Percentiles rank a stretch among this genome's conserved stretches.
Evolutionary conservation across 2,113 vertebrate genomes (phyloP).

Genomic region (Cervus canadensis): DNA sequence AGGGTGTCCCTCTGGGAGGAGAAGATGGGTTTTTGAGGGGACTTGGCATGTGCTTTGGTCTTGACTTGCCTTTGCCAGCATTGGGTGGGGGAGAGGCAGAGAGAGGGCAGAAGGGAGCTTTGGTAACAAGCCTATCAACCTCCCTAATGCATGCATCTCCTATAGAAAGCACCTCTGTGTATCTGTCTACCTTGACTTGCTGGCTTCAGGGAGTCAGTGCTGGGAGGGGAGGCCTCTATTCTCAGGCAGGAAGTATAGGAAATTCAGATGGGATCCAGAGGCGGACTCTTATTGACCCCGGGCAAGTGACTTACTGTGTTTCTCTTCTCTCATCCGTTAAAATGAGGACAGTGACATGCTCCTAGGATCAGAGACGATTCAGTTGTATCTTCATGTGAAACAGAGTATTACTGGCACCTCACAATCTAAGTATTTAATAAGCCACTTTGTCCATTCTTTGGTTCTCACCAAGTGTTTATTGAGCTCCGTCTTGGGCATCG

Average conservation of each 20-base stretch:
- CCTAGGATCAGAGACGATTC: neutral
- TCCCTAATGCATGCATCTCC: neutral
- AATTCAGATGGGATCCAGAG: neutral
- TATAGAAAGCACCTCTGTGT: fast-evolving
- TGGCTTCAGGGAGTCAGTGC: neutral
- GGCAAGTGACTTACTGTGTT: neutral
- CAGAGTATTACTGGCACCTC: neutral
- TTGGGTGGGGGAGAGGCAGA: neutral
- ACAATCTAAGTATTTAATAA: neutral
- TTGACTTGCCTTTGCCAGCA: neutral
- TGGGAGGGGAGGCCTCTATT: neutral
- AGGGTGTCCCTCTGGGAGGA: neutral
- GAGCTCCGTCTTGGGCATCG: neutral
- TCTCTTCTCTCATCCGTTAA: neutral
- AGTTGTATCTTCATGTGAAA: neutral
- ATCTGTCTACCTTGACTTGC: neutral
- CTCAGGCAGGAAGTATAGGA: fast-evolving
- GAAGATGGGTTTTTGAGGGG: neutral
- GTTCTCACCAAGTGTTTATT: neutral
- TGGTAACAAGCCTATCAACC: neutral
- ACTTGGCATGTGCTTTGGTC: neutral
- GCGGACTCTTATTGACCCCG: neutral
- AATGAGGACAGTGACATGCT: neutral
- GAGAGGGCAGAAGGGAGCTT: neutral
- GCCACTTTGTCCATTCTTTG: neutral